These are phyloP conservation scores for Margaritifera margaritifera DNA, from an alignment of 2,888 invertebrate genomes.

Conservation along the genomic window DNA sequence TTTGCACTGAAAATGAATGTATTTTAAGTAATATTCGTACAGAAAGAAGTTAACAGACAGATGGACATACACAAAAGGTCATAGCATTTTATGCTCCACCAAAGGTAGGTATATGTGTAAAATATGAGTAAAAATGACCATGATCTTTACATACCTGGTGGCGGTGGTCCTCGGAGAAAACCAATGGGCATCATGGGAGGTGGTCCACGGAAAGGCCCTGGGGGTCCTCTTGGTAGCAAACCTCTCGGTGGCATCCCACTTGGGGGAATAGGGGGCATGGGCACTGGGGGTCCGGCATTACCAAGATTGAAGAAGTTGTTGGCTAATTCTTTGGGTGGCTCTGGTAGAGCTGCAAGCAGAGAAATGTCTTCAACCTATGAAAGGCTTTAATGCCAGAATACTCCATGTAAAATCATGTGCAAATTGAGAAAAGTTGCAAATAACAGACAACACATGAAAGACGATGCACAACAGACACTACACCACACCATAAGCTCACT, in stretches of 20 bases:
- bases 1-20: too few species aligned
- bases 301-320: constrained; percentile 81
- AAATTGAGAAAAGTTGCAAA: too few species aligned
- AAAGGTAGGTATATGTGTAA: neutral
- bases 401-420: too few species aligned
- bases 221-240: constrained; percentile 54
- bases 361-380: constrained; percentile 1
- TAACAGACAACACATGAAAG: too few species aligned
- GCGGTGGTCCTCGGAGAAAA: constrained; percentile 55
- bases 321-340: constrained; percentile 77
- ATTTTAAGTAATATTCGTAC: too few species aligned
- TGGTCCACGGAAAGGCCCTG: constrained; percentile 13
- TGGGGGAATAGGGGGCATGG: constrained; percentile 70
- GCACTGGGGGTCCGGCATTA: constrained; percentile 59
- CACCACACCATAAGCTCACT: too few species aligned
- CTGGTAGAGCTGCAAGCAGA: constrained; percentile 76
- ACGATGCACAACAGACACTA: too few species aligned
- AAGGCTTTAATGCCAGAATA: neutral
- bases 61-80: neutral
- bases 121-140: neutral
- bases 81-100: neutral
- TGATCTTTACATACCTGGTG: constrained; percentile 46
- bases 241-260: constrained; percentile 72
- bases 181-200: constrained; percentile 52
- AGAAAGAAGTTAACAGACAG: too few species aligned